phyloP scores from a whole-genome alignment of 2,797 vertebrate species.

The Alauda arvensis region DNA sequence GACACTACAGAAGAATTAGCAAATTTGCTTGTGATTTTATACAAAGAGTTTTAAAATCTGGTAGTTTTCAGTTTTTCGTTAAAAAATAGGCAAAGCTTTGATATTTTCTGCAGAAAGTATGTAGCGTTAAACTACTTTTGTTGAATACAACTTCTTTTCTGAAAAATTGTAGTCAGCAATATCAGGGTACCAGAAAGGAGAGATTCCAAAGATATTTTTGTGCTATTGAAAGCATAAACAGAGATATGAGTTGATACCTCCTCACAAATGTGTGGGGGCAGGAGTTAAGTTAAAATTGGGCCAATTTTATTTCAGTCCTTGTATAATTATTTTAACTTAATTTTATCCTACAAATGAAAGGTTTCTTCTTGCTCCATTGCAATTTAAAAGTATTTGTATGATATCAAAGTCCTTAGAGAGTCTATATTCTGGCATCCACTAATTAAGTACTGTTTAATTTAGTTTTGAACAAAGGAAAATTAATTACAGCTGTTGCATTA shows the following conservation, averaged over 20 bases:
- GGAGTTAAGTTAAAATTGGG: not conserved
- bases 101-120: not conserved
- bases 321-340: not conserved
- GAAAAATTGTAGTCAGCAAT: not conserved
- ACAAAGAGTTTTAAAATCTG: not conserved
- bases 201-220: not conserved
- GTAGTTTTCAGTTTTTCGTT: not conserved
- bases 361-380: not conserved
- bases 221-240: not conserved
- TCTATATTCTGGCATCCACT: not conserved
- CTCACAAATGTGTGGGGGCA: not conserved
- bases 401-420: not conserved
- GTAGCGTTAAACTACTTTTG: not conserved
- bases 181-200: not conserved
- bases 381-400: not conserved
- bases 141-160: not conserved
- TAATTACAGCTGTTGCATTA: slow-evolving; percentile 15
- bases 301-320: not conserved
- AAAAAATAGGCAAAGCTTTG: not conserved
- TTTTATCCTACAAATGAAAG: not conserved
- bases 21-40: not conserved
- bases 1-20: not conserved
- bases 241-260: not conserved
- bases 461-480: slow-evolving; percentile 21
- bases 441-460: not conserved